A percentile compares a stretch with the other conserved stretches of the same genome.
These are phyloP conservation scores for Craterocephalus amniculus DNA, from an alignment of 2,797 vertebrate species.

Conservation along the genomic window DNA sequence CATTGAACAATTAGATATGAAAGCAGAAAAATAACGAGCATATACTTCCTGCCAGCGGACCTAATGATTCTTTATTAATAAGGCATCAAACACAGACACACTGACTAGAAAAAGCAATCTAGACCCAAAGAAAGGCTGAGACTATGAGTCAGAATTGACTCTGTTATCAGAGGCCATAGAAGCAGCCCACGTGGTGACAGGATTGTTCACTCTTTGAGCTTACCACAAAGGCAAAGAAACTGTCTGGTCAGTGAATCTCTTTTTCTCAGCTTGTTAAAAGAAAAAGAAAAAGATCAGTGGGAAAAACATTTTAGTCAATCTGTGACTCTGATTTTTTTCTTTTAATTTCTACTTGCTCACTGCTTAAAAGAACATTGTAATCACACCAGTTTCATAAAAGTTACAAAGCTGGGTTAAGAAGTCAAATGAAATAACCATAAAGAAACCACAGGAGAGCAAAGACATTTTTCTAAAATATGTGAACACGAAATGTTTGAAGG, in stretches of 20 bases:
- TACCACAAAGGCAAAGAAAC: conserved; percentile 12
- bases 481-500: not conserved
- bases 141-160: conserved; percentile 34
- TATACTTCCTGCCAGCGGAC: not conserved
- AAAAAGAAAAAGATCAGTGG: conserved; percentile 4
- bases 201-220: conserved; percentile 15
- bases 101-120: conserved; percentile 19
- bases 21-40: not conserved
- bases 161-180: conserved; percentile 9
- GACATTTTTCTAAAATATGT: not conserved
- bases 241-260: conserved; percentile 13
- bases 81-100: conserved; percentile 24
- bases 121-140: not conserved
- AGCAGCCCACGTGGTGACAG: not conserved
- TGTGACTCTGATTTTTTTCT: not conserved
- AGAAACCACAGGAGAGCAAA: not conserved
- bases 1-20: not conserved
- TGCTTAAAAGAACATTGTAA: not conserved
- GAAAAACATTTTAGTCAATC: not conserved
- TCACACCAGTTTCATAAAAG: conserved; percentile 5
- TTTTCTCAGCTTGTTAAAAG: conserved; percentile 27
- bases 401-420: not conserved
- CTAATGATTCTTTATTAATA: conserved; percentile 11
- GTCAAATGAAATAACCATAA: conserved; percentile 9
- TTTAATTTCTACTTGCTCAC: not conserved